These are phyloP conservation scores for Ecliptopera silaceata DNA, from an alignment of 2,888 invertebrate species.

Conservation along the genomic window DNA sequence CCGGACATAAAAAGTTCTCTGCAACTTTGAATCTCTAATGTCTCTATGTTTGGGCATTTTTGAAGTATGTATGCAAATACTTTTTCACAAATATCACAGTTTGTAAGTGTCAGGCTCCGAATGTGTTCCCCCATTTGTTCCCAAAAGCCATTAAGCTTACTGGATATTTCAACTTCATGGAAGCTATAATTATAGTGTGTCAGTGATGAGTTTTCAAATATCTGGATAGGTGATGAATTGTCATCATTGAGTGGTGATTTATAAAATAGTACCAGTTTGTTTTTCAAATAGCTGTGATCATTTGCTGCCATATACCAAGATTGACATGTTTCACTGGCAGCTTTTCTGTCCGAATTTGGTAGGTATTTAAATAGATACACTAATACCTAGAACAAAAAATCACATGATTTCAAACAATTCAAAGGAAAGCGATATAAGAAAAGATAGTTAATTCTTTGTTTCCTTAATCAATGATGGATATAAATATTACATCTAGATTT, in stretches of 20 bases:
- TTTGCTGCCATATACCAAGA: constrained; percentile 87
- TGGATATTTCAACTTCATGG: constrained; percentile 80
- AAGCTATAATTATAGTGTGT: constrained; percentile 78
- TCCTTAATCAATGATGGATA: too few relatives aligned
- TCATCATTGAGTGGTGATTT: constrained; percentile 71
- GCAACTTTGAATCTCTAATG: constrained; percentile 85
- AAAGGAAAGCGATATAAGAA: too few relatives aligned
- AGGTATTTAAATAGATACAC: constrained; percentile 85
- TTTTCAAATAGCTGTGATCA: constrained; percentile 82
- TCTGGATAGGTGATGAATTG: constrained; percentile 58
- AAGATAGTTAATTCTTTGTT: too few relatives aligned
- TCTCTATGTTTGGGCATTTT: constrained; percentile 80
- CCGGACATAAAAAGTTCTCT: constrained; percentile 90
- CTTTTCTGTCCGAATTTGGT: constrained; percentile 85
- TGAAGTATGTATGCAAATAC: constrained; percentile 84
- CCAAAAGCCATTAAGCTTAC: constrained; percentile 80
- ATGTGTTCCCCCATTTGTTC: constrained; percentile 82
- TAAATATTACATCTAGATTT: too few relatives aligned
- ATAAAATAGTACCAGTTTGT: constrained; percentile 76
- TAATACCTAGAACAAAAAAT: constrained; percentile 78
- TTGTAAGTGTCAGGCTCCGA: constrained; percentile 79
- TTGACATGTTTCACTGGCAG: constrained; percentile 85
- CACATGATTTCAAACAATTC: too few relatives aligned
- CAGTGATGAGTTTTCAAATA: constrained; percentile 68
- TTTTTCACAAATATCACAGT: constrained; percentile 85